These are phyloP conservation scores for Rapana venosa DNA, from an alignment of 2,888 invertebrate genomes.

Conservation along the genomic window DNA sequence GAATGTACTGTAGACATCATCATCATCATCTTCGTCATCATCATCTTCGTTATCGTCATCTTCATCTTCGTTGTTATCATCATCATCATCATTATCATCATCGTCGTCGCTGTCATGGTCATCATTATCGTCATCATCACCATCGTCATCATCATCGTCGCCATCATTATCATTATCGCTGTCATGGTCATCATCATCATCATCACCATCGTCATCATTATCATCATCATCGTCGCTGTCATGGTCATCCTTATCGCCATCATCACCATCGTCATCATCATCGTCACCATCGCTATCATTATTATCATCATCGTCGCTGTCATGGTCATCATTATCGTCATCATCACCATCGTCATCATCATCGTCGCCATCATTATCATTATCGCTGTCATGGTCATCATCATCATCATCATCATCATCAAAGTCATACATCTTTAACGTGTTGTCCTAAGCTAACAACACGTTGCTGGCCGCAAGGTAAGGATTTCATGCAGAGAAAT, in stretches of 20 bases:
- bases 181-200: background rate
- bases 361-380: background rate
- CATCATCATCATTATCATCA: background rate
- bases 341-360: background rate
- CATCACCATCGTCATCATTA: background rate
- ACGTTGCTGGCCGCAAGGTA: too few species aligned
- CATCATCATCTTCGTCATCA: background rate
- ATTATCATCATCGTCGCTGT: background rate
- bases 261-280: background rate
- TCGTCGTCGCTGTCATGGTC: slow-evolving; percentile 3
- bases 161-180: background rate
- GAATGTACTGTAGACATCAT: slow-evolving; percentile 76
- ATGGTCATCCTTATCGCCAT: background rate
- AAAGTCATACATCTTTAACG: too few species aligned
- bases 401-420: background rate
- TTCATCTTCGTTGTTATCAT: background rate
- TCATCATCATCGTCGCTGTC: slow-evolving; percentile 15
- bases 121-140: background rate
- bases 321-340: background rate
- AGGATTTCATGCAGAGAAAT: too few species aligned
- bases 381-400: background rate
- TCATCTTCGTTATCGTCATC: background rate
- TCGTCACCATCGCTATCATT: background rate
- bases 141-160: background rate
- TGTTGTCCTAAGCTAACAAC: too few species aligned